Base-by-base conservation (phyloP, 2,888 invertebrate genomes). In the Argyresthia goedartella region DNA sequence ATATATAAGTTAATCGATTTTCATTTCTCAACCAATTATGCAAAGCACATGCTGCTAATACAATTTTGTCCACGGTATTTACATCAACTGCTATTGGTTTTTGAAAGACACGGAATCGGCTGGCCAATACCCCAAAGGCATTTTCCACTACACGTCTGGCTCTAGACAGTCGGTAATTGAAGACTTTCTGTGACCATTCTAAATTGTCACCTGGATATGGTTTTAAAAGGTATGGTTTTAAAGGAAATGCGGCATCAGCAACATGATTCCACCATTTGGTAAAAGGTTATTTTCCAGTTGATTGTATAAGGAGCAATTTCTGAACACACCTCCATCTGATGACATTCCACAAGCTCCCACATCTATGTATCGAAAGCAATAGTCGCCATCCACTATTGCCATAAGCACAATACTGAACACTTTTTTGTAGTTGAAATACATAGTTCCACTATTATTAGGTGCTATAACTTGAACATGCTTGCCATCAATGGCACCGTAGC, bases 401-500 rank as follows among this genome's bases (percentile, higher is more conserved):
- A 59, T 57, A 55, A 59, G 54, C 52, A 59, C 58, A 51, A 59
- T 53, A 56, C 58, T 58, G 56, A 55, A 51, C 44, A 9, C 42
- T 13, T 58, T 57, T 56, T 66, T 65, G 53, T 66, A 66, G 58
- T 64, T 64, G 53, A 56, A 63, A 60, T 58, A 66, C 51, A 57
- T 56, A 47, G 63, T 60, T 34, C 58, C 61, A 53, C 55, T 57
- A 47, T 59, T 54, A 49, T 55, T 56, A 46, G 66, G 63, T 53
- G 54, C 50, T 59, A 59, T 52, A n/a, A 66, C 67, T 52, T 60
- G 54, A 10, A 67, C 60, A 58, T 65, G 67, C 60, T 66, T 67
- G 52, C 65, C 65, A 55, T 67, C 64, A 54, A 66, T 61, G 54
- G 65, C 61, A 49, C 64, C 66, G 54, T 56, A n/a, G n/a, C n/a